Evolutionary conservation across 2,113 vertebrate genomes (phyloP).

Genomic region (Megaceryle torquata): DNA sequence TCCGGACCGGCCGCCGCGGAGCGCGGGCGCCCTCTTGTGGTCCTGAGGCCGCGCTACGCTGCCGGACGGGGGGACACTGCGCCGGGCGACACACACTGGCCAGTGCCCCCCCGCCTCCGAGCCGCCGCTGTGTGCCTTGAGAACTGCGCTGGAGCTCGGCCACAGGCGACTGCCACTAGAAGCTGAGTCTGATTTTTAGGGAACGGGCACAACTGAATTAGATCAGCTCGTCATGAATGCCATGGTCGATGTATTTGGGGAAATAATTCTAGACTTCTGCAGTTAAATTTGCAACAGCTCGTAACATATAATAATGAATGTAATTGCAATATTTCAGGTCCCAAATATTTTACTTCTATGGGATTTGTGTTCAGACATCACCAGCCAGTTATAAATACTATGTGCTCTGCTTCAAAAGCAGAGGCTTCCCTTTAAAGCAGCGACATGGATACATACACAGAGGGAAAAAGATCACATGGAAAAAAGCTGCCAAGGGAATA

Average conservation of each 20-base stretch:
- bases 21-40: slow-evolving; percentile 43
- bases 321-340: neutral
- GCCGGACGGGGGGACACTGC: neutral
- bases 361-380: neutral
- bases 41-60: too few relatives aligned
- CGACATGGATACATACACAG: fast-evolving
- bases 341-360: fast-evolving
- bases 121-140: neutral
- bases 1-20: neutral
- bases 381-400: fast-evolving
- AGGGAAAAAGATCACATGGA: neutral
- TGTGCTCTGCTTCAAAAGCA: neutral
- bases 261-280: fast-evolving
- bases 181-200: neutral
- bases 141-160: neutral
- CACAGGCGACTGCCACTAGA: fast-evolving
- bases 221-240: too few relatives aligned
- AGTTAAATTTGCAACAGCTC: fast-evolving
- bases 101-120: neutral
- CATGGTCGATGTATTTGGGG: fast-evolving
- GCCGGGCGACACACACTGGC: neutral
- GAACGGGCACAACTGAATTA: neutral
- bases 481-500: neutral
- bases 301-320: fast-evolving
- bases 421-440: neutral